Percentiles rank a stretch among this genome's conserved stretches.
Evolutionary conservation across 2,113 vertebrate species (phyloP).

Genomic region (Lophius piscatorius): DNA sequence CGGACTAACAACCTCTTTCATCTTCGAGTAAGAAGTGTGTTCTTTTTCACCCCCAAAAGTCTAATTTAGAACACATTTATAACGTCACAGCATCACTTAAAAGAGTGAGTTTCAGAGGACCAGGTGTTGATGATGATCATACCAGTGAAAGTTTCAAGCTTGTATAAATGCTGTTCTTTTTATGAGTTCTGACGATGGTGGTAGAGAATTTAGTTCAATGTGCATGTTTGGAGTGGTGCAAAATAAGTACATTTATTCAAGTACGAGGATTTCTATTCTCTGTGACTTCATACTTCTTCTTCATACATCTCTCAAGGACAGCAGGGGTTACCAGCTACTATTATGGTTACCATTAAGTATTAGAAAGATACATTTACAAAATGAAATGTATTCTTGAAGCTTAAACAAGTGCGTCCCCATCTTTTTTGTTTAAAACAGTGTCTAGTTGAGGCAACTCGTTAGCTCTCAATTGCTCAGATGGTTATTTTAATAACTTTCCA

Average conservation of each 20-base stretch:
- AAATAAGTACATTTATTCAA: background rate
- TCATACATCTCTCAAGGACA: background rate
- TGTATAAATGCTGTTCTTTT: conserved; percentile 7
- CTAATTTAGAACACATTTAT: conserved; percentile 27
- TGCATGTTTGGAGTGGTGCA: background rate
- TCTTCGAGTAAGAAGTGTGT: conserved; percentile 44
- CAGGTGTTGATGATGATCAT: background rate
- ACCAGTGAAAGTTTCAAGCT: background rate
- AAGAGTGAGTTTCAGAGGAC: conserved; percentile 13
- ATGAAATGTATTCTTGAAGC: too few species aligned
- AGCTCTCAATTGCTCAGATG: too few species aligned
- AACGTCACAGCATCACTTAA: conserved; percentile 16
- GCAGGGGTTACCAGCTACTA: background rate
- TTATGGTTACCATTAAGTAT: too few species aligned
- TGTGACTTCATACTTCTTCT: background rate
- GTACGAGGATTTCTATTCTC: background rate
- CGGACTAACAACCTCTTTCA: conserved; percentile 49
- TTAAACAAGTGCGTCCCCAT: too few species aligned
- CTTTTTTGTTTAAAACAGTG: background rate
- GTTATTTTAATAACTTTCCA: too few species aligned
- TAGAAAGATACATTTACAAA: too few species aligned
- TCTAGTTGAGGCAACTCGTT: too few species aligned
- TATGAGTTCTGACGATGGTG: conserved; percentile 1
- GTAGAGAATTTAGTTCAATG: background rate
- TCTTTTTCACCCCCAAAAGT: conserved; percentile 27